Percentiles rank a stretch among this genome's conserved stretches.
Evolutionary conservation across 1,140 invertebrate genomes (phyloP).

Genomic region (Papilio aristodemus): DNA sequence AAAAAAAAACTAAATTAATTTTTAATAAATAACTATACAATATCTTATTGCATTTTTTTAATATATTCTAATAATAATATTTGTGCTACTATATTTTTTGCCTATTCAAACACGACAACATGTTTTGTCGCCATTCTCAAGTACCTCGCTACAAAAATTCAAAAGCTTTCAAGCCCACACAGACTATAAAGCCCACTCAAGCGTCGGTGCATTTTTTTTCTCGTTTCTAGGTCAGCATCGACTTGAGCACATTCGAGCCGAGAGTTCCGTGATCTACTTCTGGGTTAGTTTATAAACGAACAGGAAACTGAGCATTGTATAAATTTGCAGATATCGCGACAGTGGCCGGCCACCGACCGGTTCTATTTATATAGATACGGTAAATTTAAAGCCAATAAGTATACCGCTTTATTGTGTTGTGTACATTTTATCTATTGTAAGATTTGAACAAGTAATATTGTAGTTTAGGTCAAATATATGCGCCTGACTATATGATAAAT

Average conservation of each 20-base stretch:
- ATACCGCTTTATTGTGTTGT: slow-evolving; percentile 2
- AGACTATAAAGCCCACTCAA: slow-evolving; percentile 40
- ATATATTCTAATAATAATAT: too few species aligned
- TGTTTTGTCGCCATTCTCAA: slow-evolving; percentile 39
- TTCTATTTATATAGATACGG: not conserved
- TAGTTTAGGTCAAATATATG: too few species aligned
- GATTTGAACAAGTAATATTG: too few species aligned
- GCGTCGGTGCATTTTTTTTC: slow-evolving; percentile 56
- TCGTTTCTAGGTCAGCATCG: slow-evolving; percentile 65
- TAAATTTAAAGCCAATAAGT: slow-evolving; percentile 1
- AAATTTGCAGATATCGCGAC: slow-evolving; percentile 27
- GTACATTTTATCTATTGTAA: too few species aligned
- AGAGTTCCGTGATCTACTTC: slow-evolving; percentile 60
- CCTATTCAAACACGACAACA: not conserved
- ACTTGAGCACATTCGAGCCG: slow-evolving; percentile 41
- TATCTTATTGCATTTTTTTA: too few species aligned
- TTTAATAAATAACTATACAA: too few species aligned
- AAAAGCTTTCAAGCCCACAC: slow-evolving; percentile 69
- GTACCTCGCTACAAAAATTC: slow-evolving; percentile 53
- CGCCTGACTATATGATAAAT: too few species aligned
- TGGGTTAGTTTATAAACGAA: slow-evolving; percentile 27
- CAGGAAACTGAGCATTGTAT: slow-evolving; percentile 30
- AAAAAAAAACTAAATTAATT: too few species aligned
- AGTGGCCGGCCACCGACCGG: not conserved
- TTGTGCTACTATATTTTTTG: too few species aligned